Evolutionary conservation across 2,888 invertebrate species (phyloP).

Genomic region (Cinara cedri): DNA sequence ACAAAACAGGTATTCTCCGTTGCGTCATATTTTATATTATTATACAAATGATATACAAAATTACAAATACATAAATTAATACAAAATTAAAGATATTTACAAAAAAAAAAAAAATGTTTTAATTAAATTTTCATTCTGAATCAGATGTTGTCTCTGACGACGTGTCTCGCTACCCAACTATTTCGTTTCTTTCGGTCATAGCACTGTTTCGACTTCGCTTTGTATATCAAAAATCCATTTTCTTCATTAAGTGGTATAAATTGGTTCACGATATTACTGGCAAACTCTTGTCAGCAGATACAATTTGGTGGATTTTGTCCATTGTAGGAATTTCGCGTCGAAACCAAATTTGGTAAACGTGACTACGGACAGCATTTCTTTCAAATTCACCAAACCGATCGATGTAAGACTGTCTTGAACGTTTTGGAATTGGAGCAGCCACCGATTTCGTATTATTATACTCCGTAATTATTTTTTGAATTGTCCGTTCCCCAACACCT

Average conservation of each 20-base stretch:
- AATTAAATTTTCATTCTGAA: too few relatives aligned
- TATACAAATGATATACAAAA: too few relatives aligned
- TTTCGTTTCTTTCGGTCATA: conserved; percentile 24
- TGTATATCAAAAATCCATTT: conserved; percentile 1
- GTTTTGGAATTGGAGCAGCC: not conserved
- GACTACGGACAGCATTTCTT: conserved; percentile 15
- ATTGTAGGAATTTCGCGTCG: conserved; percentile 1
- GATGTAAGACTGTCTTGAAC: not conserved
- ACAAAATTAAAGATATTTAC: too few relatives aligned
- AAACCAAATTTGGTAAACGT: not conserved
- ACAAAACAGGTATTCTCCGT: too few relatives aligned
- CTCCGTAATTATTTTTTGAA: not conserved
- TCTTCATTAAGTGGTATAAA: conserved; percentile 7
- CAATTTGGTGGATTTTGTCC: not conserved
- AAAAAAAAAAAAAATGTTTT: too few relatives aligned
- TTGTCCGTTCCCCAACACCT: too few relatives aligned
- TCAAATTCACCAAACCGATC: not conserved
- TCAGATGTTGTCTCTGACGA: too few relatives aligned
- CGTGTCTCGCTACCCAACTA: conserved; percentile 27
- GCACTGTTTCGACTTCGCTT: conserved; percentile 1
- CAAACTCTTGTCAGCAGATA: not conserved
- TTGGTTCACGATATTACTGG: not conserved
- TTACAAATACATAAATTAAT: too few relatives aligned
- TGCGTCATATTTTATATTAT: too few relatives aligned
- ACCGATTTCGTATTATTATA: not conserved